Evolutionary conservation across 2,888 invertebrate genomes (phyloP), one percentile per base, ranked within the genome.

Genomic region (Sceliomorpha sp.): DNA sequence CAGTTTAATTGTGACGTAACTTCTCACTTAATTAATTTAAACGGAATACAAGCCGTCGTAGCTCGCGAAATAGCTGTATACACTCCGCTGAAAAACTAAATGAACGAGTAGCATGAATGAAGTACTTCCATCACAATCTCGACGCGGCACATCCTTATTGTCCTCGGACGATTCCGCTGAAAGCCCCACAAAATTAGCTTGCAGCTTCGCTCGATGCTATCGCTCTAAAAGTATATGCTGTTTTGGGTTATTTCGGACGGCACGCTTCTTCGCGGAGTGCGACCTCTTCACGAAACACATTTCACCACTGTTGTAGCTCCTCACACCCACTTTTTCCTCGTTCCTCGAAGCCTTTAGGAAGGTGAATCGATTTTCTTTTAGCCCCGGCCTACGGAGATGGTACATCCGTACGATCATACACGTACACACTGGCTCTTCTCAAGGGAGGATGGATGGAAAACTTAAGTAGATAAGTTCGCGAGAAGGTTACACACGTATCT

Each of bases 321-420:
- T 55, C 45, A 37, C 45, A 53, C 55, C 17, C 15, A 62, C 37
- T 27, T 62, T 56, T 27, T 27, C 26, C 31, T 12, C 40, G 26
- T 42, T 27, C 20, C 14, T 12, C 6, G 24, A 51, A 47, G 29
- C 29, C 48, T 53, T 48, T 31, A 27, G 27, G 26, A 31, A 50
- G 50, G 32, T 39, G 55, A 31, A 68, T 68, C 68, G 68, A 72
- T 72, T 68, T 68, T 72, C 72, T 53, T 68, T 60, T 44, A 68
- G 40, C 47, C 47, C 37, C 24, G 40, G 58, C 56, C 68, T 62
- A 62, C 32, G 42, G 9, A 40, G 32, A 53, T 39, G 53, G 40
- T 40, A 12, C 31, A 20, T 36, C 20, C 34, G 36, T 13, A 55
- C 40, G 34, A 27, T 13, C 26, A 55, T 36, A 26, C 14, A 7